Conservation (phyloP, 1,140 invertebrate genomes). For the Lithobius niger region DNA sequence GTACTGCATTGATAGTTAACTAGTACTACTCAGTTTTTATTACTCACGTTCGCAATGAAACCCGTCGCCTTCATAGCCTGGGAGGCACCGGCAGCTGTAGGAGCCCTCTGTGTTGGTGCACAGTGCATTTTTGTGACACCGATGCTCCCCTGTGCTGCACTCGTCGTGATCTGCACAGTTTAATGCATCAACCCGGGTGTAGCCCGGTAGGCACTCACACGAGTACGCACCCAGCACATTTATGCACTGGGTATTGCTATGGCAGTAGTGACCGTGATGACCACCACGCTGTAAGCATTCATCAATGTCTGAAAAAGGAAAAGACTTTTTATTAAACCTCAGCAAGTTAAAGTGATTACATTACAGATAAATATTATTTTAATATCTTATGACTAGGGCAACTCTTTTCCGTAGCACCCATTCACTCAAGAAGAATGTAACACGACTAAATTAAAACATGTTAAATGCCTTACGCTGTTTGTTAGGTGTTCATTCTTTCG, state of each 20-base stretch:
- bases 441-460: too few relatives aligned
- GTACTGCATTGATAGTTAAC: too few relatives aligned
- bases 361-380: too few relatives aligned
- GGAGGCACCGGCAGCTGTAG: slow-evolving; percentile 64
- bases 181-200: slow-evolving; percentile 55
- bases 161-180: slow-evolving; percentile 71
- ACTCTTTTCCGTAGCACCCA: too few relatives aligned
- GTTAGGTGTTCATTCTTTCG: too few relatives aligned
- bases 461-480: too few relatives aligned
- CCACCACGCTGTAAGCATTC: slow-evolving; percentile 60
- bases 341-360: too few relatives aligned
- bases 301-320: slow-evolving; percentile 61
- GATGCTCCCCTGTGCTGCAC: slow-evolving; percentile 48
- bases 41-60: slow-evolving; percentile 61
- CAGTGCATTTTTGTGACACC: slow-evolving; percentile 59
- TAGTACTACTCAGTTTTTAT: too few relatives aligned
- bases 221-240: slow-evolving; percentile 63
- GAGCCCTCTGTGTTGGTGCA: slow-evolving; percentile 76
- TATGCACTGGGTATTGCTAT: slow-evolving; percentile 60
- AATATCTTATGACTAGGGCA: too few relatives aligned
- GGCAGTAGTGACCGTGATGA: slow-evolving; percentile 61
- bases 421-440: too few relatives aligned
- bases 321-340: too few relatives aligned
- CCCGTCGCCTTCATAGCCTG: slow-evolving; percentile 71
- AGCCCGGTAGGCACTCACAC: slow-evolving; percentile 69